A percentile compares a stretch with the other conserved stretches of the same genome.
Evolutionary conservation across 1,140 invertebrate species (phyloP).

Genomic region (Campoletis sonorensis): DNA sequence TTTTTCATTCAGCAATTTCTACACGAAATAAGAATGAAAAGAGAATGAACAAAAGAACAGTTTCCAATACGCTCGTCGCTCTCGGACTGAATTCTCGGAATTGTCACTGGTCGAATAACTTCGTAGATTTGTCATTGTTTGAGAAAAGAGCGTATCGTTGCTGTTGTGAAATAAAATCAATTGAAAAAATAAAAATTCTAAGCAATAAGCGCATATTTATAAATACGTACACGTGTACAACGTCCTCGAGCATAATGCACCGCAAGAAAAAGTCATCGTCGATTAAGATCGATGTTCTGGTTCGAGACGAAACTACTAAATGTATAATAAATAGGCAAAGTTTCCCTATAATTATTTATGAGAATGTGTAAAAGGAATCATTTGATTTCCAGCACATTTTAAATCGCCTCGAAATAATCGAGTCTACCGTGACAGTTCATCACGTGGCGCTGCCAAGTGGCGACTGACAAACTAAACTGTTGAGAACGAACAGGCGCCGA

Average conservation of each 20-base stretch:
- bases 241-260: slow-evolving; percentile 39
- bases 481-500: slow-evolving; percentile 5
- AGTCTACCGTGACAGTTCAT: neutral
- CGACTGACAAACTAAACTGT: slow-evolving; percentile 11
- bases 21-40: neutral
- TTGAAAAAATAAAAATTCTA: slow-evolving; percentile 25
- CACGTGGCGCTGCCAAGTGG: neutral
- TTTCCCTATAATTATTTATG: neutral
- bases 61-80: slow-evolving; percentile 13
- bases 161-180: slow-evolving; percentile 1
- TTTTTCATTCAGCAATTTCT: neutral
- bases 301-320: slow-evolving; percentile 39
- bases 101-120: slow-evolving; percentile 16
- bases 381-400: neutral
- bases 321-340: slow-evolving; percentile 21
- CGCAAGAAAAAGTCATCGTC: slow-evolving; percentile 47
- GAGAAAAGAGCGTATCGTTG: slow-evolving; percentile 19
- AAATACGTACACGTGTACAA: slow-evolving; percentile 45
- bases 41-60: neutral
- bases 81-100: slow-evolving; percentile 34
- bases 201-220: slow-evolving; percentile 32
- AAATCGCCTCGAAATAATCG: neutral
- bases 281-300: slow-evolving; percentile 44
- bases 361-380: too few relatives aligned
- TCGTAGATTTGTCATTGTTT: neutral